Percentiles rank a stretch among this genome's conserved stretches.
Conservation (phyloP, 2,797 vertebrate genomes). For the Gobionotothen gibberifrons region DNA sequence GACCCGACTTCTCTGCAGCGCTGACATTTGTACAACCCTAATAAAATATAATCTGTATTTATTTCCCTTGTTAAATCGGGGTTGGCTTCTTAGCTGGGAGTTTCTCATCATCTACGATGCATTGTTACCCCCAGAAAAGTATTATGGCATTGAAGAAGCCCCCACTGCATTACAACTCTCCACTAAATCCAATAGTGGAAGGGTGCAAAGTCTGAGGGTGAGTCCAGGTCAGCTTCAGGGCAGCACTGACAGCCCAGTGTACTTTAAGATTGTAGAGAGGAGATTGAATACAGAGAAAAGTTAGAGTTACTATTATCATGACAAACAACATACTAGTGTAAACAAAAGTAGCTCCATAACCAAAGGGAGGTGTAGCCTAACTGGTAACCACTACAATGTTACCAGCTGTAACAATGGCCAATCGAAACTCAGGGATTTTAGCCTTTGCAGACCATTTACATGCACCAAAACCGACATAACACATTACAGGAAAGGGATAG, state of each 20-base stretch:
- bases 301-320: not conserved
- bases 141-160: slow-evolving; percentile 14
- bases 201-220: slow-evolving; percentile 18
- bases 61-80: slow-evolving; percentile 14
- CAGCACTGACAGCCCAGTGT: not conserved
- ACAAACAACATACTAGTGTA: not conserved
- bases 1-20: slow-evolving; percentile 18
- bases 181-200: slow-evolving; percentile 36
- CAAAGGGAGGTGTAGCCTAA: too few relatives aligned
- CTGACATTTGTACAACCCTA: slow-evolving; percentile 28
- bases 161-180: slow-evolving; percentile 8
- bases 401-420: too few relatives aligned
- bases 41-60: slow-evolving; percentile 23
- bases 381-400: too few relatives aligned
- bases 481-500: too few relatives aligned
- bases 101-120: slow-evolving; percentile 10
- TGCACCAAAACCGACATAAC: too few relatives aligned
- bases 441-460: too few relatives aligned
- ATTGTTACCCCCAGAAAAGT: slow-evolving; percentile 17
- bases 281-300: not conserved
- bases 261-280: too few relatives aligned
- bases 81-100: slow-evolving; percentile 20
- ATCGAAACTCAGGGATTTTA: too few relatives aligned
- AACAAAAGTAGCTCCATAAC: not conserved
- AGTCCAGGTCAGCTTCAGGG: slow-evolving; percentile 22